These are phyloP conservation scores for Ecliptopera silaceata DNA, from an alignment of 2,888 invertebrate species.

Conservation along the genomic window DNA sequence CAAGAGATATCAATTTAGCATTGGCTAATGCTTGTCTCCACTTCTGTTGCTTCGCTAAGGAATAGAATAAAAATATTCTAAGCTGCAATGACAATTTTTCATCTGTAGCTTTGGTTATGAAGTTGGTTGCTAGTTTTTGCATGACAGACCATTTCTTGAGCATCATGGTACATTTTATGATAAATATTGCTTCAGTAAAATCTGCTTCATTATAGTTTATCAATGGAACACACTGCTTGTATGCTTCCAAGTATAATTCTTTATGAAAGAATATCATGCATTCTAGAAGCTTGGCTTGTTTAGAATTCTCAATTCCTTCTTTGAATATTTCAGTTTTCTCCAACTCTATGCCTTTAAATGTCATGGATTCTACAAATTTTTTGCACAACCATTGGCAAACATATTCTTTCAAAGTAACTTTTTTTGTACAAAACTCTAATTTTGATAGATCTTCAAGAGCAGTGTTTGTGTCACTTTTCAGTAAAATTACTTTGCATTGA, in stretches of 20 bases:
- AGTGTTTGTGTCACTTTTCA: conserved; percentile 49
- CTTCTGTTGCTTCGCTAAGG: conserved; percentile 73
- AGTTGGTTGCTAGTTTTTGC: conserved; percentile 69
- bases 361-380: conserved; percentile 57
- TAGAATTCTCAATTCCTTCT: conserved; percentile 82
- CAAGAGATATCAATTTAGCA: conserved; percentile 55
- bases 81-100: conserved; percentile 49
- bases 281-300: conserved; percentile 84
- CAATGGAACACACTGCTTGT: conserved; percentile 71
- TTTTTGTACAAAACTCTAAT: conserved; percentile 54
- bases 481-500: conserved; percentile 61
- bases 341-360: conserved; percentile 66
- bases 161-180: conserved; percentile 68
- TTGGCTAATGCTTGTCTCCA: conserved; percentile 74
- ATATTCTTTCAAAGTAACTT: conserved; percentile 61
- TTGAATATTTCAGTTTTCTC: conserved; percentile 77
- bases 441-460: conserved; percentile 59
- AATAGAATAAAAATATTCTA: conserved; percentile 59
- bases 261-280: conserved; percentile 81
- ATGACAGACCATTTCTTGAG: conserved; percentile 70
- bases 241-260: conserved; percentile 81
- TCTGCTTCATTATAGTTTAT: conserved; percentile 69
- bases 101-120: conserved; percentile 66
- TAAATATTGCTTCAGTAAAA: conserved; percentile 61
- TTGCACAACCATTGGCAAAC: conserved; percentile 64